Conservation (phyloP, 2,113 vertebrate species). For the Haemorhous mexicanus region DNA sequence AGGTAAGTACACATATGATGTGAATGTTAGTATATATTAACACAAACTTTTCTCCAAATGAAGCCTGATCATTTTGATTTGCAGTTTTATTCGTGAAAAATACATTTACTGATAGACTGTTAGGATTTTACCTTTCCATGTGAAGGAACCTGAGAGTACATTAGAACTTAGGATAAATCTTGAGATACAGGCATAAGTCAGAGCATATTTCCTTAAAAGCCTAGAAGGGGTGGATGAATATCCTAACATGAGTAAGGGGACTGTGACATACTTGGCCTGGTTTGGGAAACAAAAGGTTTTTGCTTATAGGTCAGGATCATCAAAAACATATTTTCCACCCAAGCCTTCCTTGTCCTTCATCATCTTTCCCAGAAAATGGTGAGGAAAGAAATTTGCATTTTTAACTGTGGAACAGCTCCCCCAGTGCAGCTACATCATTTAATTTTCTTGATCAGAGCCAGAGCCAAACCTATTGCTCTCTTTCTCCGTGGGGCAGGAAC, state of each 20-base stretch:
- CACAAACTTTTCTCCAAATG: not conserved
- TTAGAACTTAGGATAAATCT: not conserved
- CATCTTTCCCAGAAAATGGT: not conserved
- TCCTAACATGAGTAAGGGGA: not conserved
- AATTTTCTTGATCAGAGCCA: not conserved
- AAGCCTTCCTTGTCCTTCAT: not conserved
- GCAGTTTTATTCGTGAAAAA: not conserved
- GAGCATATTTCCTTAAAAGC: not conserved
- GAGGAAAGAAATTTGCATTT: not conserved
- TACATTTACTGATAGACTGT: not conserved
- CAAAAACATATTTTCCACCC: not conserved
- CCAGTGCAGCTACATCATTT: not conserved
- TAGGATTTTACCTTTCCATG: not conserved
- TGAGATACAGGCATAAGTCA: not conserved
- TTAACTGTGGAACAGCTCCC: not conserved
- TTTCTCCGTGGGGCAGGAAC: not conserved
- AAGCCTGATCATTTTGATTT: not conserved
- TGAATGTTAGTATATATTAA: not conserved
- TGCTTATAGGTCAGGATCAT: not conserved
- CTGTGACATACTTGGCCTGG: not conserved
- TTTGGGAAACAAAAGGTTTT: not conserved
- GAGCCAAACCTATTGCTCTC: not conserved
- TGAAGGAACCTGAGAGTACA: not conserved
- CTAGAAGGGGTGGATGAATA: not conserved
- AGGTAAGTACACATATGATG: not conserved